Conservation (phyloP, 2,797 vertebrate genomes). For the Acestrorhynchus altus region DNA sequence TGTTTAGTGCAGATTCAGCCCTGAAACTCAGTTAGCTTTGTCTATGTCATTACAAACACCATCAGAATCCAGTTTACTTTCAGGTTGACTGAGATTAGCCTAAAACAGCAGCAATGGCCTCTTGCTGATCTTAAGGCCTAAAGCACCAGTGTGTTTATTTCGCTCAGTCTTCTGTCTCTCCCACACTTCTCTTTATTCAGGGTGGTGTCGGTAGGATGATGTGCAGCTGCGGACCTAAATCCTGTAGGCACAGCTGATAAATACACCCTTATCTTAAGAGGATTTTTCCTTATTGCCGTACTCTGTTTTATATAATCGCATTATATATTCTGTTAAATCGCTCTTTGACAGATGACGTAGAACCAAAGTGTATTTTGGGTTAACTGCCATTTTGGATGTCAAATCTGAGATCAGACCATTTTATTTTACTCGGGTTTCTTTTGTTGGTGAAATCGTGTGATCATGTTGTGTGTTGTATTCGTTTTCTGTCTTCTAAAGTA, state of each 20-base stretch:
- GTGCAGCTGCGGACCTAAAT: slow-evolving; percentile 22
- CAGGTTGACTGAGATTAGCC: slow-evolving; percentile 16
- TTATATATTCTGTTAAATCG: neutral
- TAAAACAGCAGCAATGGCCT: neutral
- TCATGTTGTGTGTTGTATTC: too few species aligned
- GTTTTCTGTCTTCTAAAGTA: too few species aligned
- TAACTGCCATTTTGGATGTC: too few species aligned
- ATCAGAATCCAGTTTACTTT: neutral
- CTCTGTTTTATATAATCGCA: neutral
- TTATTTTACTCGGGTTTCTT: too few species aligned
- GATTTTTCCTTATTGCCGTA: slow-evolving; percentile 55
- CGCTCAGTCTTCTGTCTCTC: neutral
- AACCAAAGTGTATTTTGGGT: too few species aligned
- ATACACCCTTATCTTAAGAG: slow-evolving; percentile 64
- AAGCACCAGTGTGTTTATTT: neutral
- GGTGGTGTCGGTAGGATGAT: slow-evolving; percentile 49
- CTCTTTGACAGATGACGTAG: too few species aligned
- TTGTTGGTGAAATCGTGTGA: too few species aligned
- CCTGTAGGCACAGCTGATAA: slow-evolving; percentile 34
- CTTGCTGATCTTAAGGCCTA: neutral
- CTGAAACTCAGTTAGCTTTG: neutral
- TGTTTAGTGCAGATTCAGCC: neutral
- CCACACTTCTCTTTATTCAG: slow-evolving; percentile 54
- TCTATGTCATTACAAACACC: neutral
- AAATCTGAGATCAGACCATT: too few species aligned